Base-by-base conservation (phyloP, 2,113 vertebrate species). In the Caretta caretta region DNA sequence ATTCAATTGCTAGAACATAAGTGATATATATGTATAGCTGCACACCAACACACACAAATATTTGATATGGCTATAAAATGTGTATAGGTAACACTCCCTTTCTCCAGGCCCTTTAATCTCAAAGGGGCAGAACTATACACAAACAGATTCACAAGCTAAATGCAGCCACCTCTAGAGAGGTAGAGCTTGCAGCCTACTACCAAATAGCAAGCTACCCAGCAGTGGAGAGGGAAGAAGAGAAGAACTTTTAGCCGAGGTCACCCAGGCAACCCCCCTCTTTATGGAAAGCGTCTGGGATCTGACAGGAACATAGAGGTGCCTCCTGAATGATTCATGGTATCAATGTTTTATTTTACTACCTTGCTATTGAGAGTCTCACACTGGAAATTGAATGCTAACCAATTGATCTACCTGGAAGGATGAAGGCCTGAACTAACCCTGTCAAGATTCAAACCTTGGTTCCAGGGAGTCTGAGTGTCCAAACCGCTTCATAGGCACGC, bases 31-130 rank as follows among this genome's bases (percentile, higher is more conserved):
- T 20, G 19, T 46, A 0, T 2, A 38, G 29, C 1, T 1, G 11
- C 8, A 10, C n/a, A 1, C 1, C 14, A 24, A 46, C 75, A 6
- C 24, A 48, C 42, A 48, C 46, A 48, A 13, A 48, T 35, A 51
- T 7, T 57, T 8, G 5, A 2, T 0, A 3, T 25, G 57, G 9
- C n/a, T 35, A 1, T 22, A 31, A 54, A 42, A 0, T 2, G 2
- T 3, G 2, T 4, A 31, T 31, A 31, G 12, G 0, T 0, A 78
- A 48, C 13, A 48, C 20, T 6, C 27, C 62, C 62, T 83, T 65
- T 65, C 20, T 50, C 25, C 27, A 1, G 1, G 79, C 27, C 6
- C 25, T 87, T 50, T 46, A 20, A 35, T 56, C 20, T 38, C 38
- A 1, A 14, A 1, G 49, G 12, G 13, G 42, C 46, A 48, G 38